These are phyloP conservation scores for Brotula barbata DNA, from an alignment of 2,797 vertebrate species.

Conservation along the genomic window DNA sequence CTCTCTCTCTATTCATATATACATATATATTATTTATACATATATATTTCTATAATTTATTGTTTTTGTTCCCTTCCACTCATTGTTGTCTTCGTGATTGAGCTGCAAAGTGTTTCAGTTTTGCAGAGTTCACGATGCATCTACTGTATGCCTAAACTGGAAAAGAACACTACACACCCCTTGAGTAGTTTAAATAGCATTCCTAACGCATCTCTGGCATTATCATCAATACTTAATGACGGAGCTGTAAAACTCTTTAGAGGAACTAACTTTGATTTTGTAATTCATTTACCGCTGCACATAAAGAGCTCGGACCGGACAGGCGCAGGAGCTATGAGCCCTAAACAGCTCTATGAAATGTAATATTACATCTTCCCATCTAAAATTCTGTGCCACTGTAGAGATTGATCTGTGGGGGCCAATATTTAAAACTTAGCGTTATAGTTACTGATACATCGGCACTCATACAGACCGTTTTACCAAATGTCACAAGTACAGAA, in stretches of 20 bases:
- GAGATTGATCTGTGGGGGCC: not conserved
- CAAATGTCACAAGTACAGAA: no score
- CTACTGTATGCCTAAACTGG: not conserved
- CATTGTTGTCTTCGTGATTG: no score
- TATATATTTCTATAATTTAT: no score
- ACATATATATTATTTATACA: no score
- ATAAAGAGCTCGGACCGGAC: not conserved
- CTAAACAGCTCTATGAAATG: slow-evolving; percentile 20
- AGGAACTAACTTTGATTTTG: slow-evolving; percentile 15
- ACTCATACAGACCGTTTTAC: no score
- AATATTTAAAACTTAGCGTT: not conserved
- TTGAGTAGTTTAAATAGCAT: slow-evolving; percentile 27
- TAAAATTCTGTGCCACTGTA: not conserved
- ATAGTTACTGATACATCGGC: not conserved
- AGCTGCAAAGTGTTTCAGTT: no score
- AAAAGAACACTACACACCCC: slow-evolving; percentile 15
- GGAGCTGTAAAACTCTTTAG: not conserved
- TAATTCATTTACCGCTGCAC: not conserved
- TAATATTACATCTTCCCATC: slow-evolving; percentile 8
- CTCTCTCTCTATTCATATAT: no score
- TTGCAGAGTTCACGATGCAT: no score
- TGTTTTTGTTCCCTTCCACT: no score
- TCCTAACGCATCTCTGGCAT: slow-evolving; percentile 16
- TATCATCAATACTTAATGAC: slow-evolving; percentile 27
- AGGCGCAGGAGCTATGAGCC: slow-evolving; percentile 23